These are phyloP conservation scores for Nomada ruficornis DNA, from an alignment of 2,888 invertebrate genomes.

Conservation along the genomic window DNA sequence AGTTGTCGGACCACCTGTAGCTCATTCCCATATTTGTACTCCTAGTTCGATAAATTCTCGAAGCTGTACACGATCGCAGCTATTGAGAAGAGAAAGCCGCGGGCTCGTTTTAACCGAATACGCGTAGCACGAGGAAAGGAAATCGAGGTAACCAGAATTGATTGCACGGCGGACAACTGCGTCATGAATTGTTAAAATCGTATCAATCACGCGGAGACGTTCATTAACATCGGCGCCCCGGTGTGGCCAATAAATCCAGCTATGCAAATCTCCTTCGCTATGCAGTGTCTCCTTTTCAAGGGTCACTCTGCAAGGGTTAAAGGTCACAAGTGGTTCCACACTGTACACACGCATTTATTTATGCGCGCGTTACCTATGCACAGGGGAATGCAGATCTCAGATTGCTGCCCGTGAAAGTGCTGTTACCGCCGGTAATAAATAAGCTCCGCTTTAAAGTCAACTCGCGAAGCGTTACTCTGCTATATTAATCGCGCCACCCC, in stretches of 20 bases:
- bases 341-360: constrained; percentile 29
- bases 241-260: constrained; percentile 15
- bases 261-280: constrained; percentile 38
- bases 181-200: constrained; percentile 22
- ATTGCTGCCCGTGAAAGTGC: constrained; percentile 34
- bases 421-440: constrained; percentile 20
- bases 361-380: constrained; percentile 7
- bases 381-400: constrained; percentile 37
- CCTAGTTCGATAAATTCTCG: neutral
- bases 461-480: neutral
- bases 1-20: constrained; percentile 4
- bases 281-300: constrained; percentile 42
- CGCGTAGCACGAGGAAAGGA: neutral
- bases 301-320: constrained; percentile 53
- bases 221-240: constrained; percentile 31
- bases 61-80: no score
- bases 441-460: constrained; percentile 1
- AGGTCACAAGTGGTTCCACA: constrained; percentile 49
- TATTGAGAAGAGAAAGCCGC: no score
- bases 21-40: neutral
- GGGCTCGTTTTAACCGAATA: no score
- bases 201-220: constrained; percentile 28
- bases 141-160: constrained; percentile 19
- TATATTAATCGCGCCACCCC: no score
- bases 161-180: constrained; percentile 15